phyloP scores from a whole-genome alignment of 2,113 vertebrate species.

The Periophthalmodon schlosseri region DNA sequence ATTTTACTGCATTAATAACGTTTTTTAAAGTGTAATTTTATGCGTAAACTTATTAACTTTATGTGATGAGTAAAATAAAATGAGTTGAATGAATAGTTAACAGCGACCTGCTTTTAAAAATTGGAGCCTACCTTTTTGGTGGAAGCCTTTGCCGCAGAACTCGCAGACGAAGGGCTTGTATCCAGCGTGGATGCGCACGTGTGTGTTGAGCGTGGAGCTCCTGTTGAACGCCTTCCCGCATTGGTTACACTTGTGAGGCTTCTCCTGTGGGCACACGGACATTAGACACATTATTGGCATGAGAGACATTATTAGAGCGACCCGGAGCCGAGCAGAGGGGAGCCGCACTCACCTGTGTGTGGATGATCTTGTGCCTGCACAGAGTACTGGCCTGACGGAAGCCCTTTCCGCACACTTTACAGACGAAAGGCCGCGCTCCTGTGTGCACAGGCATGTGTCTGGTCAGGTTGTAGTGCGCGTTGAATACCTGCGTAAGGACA shows the following conservation, averaged over 20 bases:
- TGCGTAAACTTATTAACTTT: too few species aligned
- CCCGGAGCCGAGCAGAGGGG: not conserved
- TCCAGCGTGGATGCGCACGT: conserved; percentile 96
- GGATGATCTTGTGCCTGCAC: conserved; percentile 96
- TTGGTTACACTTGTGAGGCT: conserved; percentile 97
- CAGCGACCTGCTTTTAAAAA: not conserved
- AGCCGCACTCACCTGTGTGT: conserved; percentile 86
- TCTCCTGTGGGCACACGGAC: conserved; percentile 76
- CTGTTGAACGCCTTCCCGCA: conserved; percentile 99
- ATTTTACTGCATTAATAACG: too few species aligned
- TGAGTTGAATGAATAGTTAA: not conserved
- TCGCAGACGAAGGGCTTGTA: conserved; percentile 99
- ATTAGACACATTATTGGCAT: not conserved
- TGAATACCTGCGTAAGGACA: conserved; percentile 83
- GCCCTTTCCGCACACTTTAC: conserved; percentile 96
- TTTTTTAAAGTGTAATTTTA: too few species aligned
- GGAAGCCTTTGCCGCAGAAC: conserved; percentile 98
- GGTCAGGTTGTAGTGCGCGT: conserved; percentile 97
- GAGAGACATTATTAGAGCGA: not conserved
- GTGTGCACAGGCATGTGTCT: conserved; percentile 98
- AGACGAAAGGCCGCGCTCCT: conserved; percentile 95
- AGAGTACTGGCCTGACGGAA: conserved; percentile 97
- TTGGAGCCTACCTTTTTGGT: conserved; percentile 91
- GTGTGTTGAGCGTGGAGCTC: conserved; percentile 97
- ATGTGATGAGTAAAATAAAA: too few species aligned